Base-by-base conservation (phyloP, 2,113 vertebrate genomes). In the Paracanthobrama guichenoti region DNA sequence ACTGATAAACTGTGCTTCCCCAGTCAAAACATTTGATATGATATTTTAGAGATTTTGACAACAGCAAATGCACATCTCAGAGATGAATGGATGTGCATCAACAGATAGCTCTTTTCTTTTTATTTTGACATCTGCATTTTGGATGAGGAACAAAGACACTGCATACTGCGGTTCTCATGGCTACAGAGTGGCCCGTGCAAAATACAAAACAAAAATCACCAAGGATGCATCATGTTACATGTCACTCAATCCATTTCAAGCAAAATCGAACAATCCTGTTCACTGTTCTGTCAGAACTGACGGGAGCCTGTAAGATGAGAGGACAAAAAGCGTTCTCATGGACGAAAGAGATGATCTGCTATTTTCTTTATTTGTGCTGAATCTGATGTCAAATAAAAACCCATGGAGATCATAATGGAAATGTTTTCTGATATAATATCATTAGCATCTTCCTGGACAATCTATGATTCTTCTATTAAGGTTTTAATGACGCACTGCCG, bases 161-260 rank as follows among this genome's bases (percentile, higher is more conserved):
- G 78, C 78, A 35, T 22, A 28, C 4, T 35, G 7, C 18, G 26
- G 73, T 87, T 87, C 77, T 86, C 84, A 85, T 89, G 79, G 85
- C 86, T 89, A 87, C 86, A 66, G 66, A 71, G 48, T 57, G 44
- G 77, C 60, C 44, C 24, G 72, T 73, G 76, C 73, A 81, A 75
- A 86, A 81, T 60, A 71, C 77, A 85, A 82, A 82, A 77, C 72
- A 85, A 72, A 71, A 81, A 86, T 86, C 82, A 76, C 87, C 81
- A 84, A 88, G 87, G 84, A 78, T 77, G 77, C 72, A 69, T 80
- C 75, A 35, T 46, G 64, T 73, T 84, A 84, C 82, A 83, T 57
- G 74, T 59, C 69, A 57, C 83, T 57, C 53, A 82, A 82, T 82
- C 46, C 83, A 85, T 67, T 84, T 60, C 13, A n/a, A 67, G 39